Base-by-base conservation (phyloP, 2,113 vertebrate species). In the Syngnathus scovelli region DNA sequence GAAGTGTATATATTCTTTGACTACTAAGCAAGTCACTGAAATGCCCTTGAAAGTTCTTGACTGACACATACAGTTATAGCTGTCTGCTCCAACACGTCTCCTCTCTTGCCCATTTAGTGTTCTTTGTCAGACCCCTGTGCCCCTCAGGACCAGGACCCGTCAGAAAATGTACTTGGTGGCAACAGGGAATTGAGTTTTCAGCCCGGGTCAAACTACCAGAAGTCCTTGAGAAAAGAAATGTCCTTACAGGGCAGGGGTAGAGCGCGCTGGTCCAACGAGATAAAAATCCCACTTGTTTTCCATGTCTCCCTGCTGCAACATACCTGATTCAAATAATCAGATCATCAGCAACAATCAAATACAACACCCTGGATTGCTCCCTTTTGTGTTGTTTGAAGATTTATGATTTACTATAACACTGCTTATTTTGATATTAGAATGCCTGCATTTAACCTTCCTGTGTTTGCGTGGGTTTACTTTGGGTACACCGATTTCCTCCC, bases 41-140 rank as follows among this genome's bases (percentile, higher is more conserved):
- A 62, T 62, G 21, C 60, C 60, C 60, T 62, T 62, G 39, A 43
- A 62, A 62, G n/a, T 23, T 62, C 21, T 5, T 4, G 27, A 36
- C 2, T 38, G 18, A 41, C 19, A 23, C 38, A 43, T 16, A 38
- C 27, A 1, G 23, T 2, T 60, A 9, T 41, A 3, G 37, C 37
- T 61, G 18, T 39, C 9, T 61, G n/a, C 59, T 37, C 36, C 38
- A 4, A 11, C 11, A 16, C 15, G 60, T 6, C 39, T 23, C 60
- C 39, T 7, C 39, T 60, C 33, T 7, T 43, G 5, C n/a, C 39
- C 5, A 4, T 62, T 43, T 5, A 62, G 38, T 41, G 11, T 21
- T 13, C 7, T 43, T 44, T 23, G 5, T 39, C 18, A 10, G 59
- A 62, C 60, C 15, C 11, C 5, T 62, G n/a, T 62, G 11, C 5